Base-by-base conservation (phyloP, 1,140 invertebrate species). In the Drosophila triauraria region DNA sequence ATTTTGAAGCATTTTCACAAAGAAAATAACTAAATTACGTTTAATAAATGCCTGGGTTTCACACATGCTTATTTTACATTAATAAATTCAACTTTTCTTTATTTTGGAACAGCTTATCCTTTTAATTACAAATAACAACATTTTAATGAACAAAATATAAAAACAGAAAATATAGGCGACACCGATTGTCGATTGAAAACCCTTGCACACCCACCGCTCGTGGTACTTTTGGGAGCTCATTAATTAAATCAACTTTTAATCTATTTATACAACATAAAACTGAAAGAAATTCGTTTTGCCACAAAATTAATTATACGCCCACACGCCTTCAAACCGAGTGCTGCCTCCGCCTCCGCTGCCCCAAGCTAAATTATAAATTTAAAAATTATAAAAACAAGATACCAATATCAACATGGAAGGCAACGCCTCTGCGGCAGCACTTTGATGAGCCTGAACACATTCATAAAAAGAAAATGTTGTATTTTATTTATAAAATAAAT, bases 251-350 rank as follows among this genome's bases (percentile, higher is more conserved):
- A 78, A 71, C 75, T 74, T 60, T 48, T 62, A 60, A 70, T 79
- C 51, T 57, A 69, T 80, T 68, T 80, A 58, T 61, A 80, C 51
- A 51, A 80, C 51, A 51, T 70, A 35, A 84, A 90, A 81, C 77
- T 78, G 79, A 88, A 65, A 64, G 78, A 81, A 81, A 90, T 88
- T 84, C 75, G 53, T 72, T 88, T 81, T 60, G 85, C 85, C 84
- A 80, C 85, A 88, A 84, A 90, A 88, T 88, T 88, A 88, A 88
- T 88, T 80, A 84, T 84, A 84, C 84, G 57, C 84, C 81, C 85
- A 88, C 80, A 35, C 63, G 69, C 23, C 67, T 47, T 25, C 38
- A 35, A 15, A 15, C 53, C 51, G 47, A 61, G 58, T 64, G 74
- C 68, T 48, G 67, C 62, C 46, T 30, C 67, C 43, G 48, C 32